Percentiles rank a stretch among this genome's conserved stretches.
Conservation (phyloP, 2,797 vertebrate genomes). For the Pangasius mekongensis region DNA sequence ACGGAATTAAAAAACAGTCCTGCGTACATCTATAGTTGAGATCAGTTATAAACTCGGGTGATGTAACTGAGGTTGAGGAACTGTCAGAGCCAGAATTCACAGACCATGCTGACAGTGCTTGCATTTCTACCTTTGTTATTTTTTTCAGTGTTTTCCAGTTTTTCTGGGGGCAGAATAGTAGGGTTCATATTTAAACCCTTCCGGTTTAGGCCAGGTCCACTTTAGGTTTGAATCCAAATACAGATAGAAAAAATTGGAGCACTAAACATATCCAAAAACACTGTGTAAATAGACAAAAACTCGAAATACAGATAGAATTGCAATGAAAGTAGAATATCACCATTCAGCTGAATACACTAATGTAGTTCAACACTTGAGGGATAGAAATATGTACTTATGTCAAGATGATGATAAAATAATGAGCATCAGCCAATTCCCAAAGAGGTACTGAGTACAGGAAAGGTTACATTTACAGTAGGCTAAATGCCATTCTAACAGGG, state of each 20-base stretch:
- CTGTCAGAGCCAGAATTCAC: neutral
- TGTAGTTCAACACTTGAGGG: constrained; percentile 2
- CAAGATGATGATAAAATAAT: constrained; percentile 12
- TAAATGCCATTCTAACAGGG: constrained; percentile 15
- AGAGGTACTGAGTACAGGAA: constrained; percentile 6
- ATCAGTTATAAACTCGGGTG: neutral
- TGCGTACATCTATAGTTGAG: neutral
- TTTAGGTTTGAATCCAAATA: neutral
- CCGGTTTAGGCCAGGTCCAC: neutral
- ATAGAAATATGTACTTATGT: constrained; percentile 24
- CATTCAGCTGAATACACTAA: neutral
- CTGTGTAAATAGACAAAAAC: neutral
- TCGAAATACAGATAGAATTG: neutral
- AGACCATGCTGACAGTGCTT: neutral
- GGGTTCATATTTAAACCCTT: neutral
- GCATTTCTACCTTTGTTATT: neutral
- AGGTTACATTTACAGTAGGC: constrained; percentile 20
- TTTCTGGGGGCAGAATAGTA: neutral
- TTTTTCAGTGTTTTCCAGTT: neutral
- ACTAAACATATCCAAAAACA: neutral
- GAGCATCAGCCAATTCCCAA: constrained; percentile 15
- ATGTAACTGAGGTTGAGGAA: neutral
- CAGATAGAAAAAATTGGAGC: neutral
- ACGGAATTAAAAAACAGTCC: neutral
- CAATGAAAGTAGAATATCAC: neutral